A percentile compares a stretch with the other conserved stretches of the same genome.
Conservation (phyloP, 2,888 invertebrate genomes). For the Gymnosoma rotundatum region DNA sequence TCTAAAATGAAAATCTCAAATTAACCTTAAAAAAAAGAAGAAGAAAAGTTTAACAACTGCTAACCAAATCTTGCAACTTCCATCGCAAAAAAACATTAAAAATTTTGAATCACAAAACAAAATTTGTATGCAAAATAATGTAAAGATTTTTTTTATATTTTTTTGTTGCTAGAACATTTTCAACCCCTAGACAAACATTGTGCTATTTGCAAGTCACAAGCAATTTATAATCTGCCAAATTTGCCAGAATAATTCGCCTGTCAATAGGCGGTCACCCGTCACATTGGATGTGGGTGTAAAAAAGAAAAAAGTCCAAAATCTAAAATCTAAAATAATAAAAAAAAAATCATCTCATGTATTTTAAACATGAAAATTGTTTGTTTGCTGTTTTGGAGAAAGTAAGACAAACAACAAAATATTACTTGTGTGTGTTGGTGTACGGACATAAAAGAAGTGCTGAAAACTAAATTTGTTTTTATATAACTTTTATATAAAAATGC, state of each 20-base stretch:
- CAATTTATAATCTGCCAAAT: constrained; percentile 27
- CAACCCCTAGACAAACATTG: constrained; percentile 33
- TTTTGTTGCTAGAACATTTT: too few relatives aligned
- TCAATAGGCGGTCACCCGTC: not conserved
- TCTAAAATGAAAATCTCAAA: too few relatives aligned
- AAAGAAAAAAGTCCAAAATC: not conserved
- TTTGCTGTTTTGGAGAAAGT: not conserved
- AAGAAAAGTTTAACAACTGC: too few relatives aligned
- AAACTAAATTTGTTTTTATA: not conserved
- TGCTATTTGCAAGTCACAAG: not conserved
- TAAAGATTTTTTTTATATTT: too few relatives aligned
- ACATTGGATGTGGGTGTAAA: not conserved
- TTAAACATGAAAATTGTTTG: constrained; percentile 42
- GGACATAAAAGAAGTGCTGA: constrained; percentile 28
- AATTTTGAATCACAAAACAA: too few relatives aligned
- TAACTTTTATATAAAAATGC: constrained; percentile 28
- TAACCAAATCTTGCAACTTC: too few relatives aligned
- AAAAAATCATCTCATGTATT: constrained; percentile 21
- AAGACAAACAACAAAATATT: not conserved
- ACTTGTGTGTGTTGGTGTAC: not conserved
- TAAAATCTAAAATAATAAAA: too few relatives aligned
- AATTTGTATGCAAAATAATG: too few relatives aligned
- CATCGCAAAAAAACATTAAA: too few relatives aligned
- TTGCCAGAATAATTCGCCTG: not conserved
- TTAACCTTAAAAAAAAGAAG: too few relatives aligned